phyloP scores from a whole-genome alignment of 2,113 vertebrate species.

The Rattus norvegicus region DNA sequence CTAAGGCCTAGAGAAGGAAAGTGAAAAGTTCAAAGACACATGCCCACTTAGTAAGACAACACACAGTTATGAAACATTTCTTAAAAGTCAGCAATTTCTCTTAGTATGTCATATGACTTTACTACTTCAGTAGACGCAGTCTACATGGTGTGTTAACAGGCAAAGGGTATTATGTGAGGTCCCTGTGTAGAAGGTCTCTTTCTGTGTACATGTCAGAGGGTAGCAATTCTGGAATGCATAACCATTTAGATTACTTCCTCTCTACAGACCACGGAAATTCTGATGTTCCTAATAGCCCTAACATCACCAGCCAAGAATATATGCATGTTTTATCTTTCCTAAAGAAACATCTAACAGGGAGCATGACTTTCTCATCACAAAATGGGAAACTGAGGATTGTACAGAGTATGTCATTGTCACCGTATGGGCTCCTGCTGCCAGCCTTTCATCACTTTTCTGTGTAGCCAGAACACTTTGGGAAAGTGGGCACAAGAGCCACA shows the following conservation, averaged over 20 bases:
- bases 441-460: background rate
- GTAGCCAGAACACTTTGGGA: background rate
- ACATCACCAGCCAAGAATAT: background rate
- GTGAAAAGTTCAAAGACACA: background rate
- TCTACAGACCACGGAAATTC: background rate
- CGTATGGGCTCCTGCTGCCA: background rate
- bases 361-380: too few relatives aligned
- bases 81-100: background rate
- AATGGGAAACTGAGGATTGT: accelerated
- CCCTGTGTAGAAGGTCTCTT: accelerated
- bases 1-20: background rate
- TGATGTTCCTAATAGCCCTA: accelerated
- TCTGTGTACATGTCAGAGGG: accelerated
- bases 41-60: background rate
- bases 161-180: background rate
- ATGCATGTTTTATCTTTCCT: background rate
- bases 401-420: background rate
- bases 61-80: background rate
- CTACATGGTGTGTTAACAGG: background rate
- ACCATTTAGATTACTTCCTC: background rate
- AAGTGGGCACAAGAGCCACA: background rate
- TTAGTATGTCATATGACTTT: background rate
- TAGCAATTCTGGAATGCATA: background rate
- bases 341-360: too few relatives aligned
- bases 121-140: background rate